Evolutionary conservation across 2,888 invertebrate genomes (phyloP).

Genomic region (Schizotus pectinicornis): DNA sequence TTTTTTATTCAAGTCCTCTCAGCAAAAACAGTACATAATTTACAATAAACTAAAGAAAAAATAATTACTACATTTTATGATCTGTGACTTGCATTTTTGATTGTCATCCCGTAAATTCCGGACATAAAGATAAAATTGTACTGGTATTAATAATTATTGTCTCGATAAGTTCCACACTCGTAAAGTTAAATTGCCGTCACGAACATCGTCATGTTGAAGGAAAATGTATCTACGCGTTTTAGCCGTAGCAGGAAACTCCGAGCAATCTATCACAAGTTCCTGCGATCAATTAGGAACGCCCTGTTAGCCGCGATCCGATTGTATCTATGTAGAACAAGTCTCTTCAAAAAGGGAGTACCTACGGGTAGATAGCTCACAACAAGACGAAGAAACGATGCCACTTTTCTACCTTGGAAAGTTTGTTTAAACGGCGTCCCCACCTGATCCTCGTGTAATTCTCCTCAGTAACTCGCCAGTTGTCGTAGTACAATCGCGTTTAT

Average conservation of each 20-base stretch:
- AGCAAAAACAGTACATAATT: no score
- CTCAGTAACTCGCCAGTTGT: conserved; percentile 15
- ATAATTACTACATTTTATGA: no score
- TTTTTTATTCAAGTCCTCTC: no score
- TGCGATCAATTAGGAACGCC: conserved; percentile 21
- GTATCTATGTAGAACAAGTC: conserved; percentile 19
- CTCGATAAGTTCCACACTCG: neutral
- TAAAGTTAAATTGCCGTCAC: neutral
- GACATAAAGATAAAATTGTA: no score
- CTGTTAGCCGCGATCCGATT: neutral
- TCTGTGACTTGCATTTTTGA: no score
- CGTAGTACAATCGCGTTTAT: conserved; percentile 14
- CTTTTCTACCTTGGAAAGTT: conserved; percentile 25
- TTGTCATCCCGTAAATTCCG: no score
- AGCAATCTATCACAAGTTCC: conserved; percentile 10
- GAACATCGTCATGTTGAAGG: conserved; percentile 1
- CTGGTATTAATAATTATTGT: no score
- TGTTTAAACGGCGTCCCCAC: conserved; percentile 18
- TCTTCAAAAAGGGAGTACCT: conserved; percentile 1
- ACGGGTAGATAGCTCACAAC: no score
- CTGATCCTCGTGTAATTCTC: conserved; percentile 14
- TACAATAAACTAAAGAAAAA: no score
- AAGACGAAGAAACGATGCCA: no score
- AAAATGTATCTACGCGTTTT: conserved; percentile 5
- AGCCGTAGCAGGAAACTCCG: conserved; percentile 10